A percentile compares a stretch with the other conserved stretches of the same genome.
Conservation (phyloP, 2,797 vertebrate genomes). For the Chrosomus eos region DNA sequence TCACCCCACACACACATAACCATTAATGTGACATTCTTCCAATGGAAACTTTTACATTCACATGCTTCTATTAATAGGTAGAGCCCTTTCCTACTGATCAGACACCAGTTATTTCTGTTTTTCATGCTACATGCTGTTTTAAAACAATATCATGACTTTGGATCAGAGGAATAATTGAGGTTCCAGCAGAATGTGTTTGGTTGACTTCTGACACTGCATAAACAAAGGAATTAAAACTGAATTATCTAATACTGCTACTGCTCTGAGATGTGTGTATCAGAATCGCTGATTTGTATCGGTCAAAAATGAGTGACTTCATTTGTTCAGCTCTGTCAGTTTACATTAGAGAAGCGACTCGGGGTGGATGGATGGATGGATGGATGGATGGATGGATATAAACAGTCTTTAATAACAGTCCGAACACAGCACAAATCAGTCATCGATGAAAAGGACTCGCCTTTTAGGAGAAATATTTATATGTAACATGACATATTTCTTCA, state of each 20-base stretch:
- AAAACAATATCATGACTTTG: background rate
- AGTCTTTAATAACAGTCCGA: too few species aligned
- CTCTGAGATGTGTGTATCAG: background rate
- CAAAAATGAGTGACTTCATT: slow-evolving; percentile 29
- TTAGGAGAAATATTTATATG: too few species aligned
- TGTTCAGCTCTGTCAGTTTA: slow-evolving; percentile 23
- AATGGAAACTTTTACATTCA: background rate
- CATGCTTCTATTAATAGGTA: background rate
- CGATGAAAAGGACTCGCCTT: too few species aligned
- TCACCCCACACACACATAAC: background rate
- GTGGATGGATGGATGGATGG: background rate
- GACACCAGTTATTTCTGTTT: background rate
- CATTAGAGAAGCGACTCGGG: background rate
- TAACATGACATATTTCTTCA: too few species aligned
- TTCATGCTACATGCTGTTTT: background rate
- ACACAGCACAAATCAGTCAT: too few species aligned
- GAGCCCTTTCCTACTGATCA: background rate
- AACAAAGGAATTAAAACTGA: slow-evolving; percentile 29
- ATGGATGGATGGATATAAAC: background rate
- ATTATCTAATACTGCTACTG: slow-evolving; percentile 29
- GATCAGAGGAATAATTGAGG: background rate
- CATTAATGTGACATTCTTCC: background rate
- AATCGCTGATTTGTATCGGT: slow-evolving; percentile 28
- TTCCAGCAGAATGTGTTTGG: slow-evolving; percentile 6
- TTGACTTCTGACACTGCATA: slow-evolving; percentile 21